Base-by-base conservation (phyloP, 2,888 invertebrate species). In the Microctonus aethiopoides region DNA sequence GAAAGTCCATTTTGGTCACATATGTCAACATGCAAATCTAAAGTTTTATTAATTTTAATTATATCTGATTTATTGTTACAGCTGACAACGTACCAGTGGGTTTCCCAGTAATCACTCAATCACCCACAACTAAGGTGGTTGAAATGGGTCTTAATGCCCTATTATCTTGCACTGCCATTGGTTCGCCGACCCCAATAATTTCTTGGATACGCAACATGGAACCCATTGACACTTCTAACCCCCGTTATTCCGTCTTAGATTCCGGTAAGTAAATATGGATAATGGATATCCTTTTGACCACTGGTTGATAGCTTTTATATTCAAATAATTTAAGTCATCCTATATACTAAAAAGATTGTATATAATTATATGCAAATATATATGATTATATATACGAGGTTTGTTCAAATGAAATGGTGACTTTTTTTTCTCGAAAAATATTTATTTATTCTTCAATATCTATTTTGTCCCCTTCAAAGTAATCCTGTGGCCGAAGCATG, bases 161-260 rank as follows among this genome's bases (percentile, higher is more conserved):
- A 26, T 91, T 99, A 81, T 92, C 93, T 54, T 99, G 99, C 88
- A 91, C 93, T 74, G 98, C 97, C 41, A 91, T 90, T 54, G 98
- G 98, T 66, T 93, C 90, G 82, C 97, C 96, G 3, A 88, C 92
- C 36, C 93, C 94, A 11, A 90, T 90, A 80, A 94, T 98, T 80
- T 92, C 94, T 77, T 99, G 99, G 99, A 91, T 98, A 76, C 94
- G 96, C 87, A 96, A 98, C 88, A 93, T 94, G 86, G 89, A 97
- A 82, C 98, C 97, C 68, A 91, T 97, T 79, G 94, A 96, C 85
- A 92, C 94, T 80, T 91, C 91, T 76, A 95, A 96, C 88, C 93
- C 94, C 0, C 90, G 97, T 81, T 97, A 95, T 88, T 92, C 93
- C 64, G 90, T 96, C 70, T 90, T 95, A 77, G 94, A 95, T 78